phyloP scores from a whole-genome alignment of 2,888 invertebrate species.

The Caenorhabditis angaria region DNA sequence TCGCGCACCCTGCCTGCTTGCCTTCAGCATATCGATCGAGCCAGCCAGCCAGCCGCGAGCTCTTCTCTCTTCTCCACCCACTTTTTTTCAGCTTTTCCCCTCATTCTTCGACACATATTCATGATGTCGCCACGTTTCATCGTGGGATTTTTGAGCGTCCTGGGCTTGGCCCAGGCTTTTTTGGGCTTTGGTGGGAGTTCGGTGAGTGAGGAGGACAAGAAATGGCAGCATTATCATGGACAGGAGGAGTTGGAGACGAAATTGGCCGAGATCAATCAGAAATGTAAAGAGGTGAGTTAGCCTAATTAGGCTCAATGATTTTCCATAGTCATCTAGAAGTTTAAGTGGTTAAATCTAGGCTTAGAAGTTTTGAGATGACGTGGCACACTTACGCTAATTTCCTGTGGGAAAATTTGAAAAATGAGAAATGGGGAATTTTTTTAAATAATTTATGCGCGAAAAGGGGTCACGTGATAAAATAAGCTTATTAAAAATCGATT shows the following conservation, averaged over 20 bases:
- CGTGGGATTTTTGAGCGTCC: conserved; percentile 12
- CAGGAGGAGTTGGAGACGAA: conserved; percentile 60
- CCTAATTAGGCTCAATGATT: not conserved
- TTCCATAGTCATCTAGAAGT: too few relatives aligned
- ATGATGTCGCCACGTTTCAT: conserved; percentile 10
- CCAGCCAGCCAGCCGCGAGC: not conserved
- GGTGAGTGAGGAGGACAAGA: conserved; percentile 41
- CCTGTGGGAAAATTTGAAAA: too few relatives aligned
- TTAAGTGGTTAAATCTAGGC: too few relatives aligned
- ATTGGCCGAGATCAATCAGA: conserved; percentile 75
- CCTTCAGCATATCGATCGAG: not conserved
- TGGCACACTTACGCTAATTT: too few relatives aligned
- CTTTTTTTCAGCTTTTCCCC: conserved; percentile 5
- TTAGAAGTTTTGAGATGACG: too few relatives aligned
- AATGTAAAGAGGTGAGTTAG: conserved; percentile 82
- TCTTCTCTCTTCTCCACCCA: conserved; percentile 6
- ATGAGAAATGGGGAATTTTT: too few relatives aligned
- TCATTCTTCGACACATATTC: not conserved
- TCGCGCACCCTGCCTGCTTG: not conserved
- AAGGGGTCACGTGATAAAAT: too few relatives aligned
- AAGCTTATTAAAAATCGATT: too few relatives aligned
- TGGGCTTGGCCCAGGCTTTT: conserved; percentile 33
- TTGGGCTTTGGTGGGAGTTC: conserved; percentile 31
- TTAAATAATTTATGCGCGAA: too few relatives aligned
- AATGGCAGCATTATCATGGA: conserved; percentile 69